Percentiles rank a stretch among this genome's conserved stretches.
Evolutionary conservation across 2,888 invertebrate species (phyloP).

Genomic region (Zele albiditarsus): DNA sequence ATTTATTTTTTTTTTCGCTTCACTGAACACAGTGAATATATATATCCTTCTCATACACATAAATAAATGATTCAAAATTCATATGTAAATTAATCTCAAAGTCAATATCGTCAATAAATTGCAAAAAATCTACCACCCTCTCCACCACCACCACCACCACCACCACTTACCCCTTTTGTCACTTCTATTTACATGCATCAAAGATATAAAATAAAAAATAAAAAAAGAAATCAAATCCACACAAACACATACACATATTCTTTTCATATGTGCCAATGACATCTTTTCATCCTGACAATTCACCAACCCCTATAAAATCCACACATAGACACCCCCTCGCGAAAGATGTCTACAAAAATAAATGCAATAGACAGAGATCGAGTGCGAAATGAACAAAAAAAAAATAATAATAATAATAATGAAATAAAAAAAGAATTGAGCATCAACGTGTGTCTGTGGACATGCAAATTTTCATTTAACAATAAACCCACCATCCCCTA

Average conservation of each 20-base stretch:
- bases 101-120: conserved; percentile 1
- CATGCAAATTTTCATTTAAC: conserved; percentile 32
- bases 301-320: conserved; percentile 38
- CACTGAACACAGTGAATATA: not conserved
- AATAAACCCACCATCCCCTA: conserved; percentile 21
- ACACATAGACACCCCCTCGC: not conserved
- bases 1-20: not conserved
- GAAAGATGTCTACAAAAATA: not conserved
- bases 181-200: not conserved
- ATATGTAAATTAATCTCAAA: conserved; percentile 1
- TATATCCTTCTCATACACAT: not conserved
- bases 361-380: not conserved
- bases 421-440: conserved; percentile 20
- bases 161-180: not conserved
- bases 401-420: not conserved
- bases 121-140: not conserved
- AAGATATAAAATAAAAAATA: too few relatives aligned
- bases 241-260: not conserved
- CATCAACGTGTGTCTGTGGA: conserved; percentile 15
- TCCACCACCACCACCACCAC: too few relatives aligned
- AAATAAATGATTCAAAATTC: not conserved
- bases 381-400: not conserved
- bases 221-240: not conserved
- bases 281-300: conserved; percentile 42
- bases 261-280: conserved; percentile 45